Percentiles rank a stretch among this genome's conserved stretches.
Conservation (phyloP, 1,140 invertebrate genomes). For the Sarcophaga bullata region DNA sequence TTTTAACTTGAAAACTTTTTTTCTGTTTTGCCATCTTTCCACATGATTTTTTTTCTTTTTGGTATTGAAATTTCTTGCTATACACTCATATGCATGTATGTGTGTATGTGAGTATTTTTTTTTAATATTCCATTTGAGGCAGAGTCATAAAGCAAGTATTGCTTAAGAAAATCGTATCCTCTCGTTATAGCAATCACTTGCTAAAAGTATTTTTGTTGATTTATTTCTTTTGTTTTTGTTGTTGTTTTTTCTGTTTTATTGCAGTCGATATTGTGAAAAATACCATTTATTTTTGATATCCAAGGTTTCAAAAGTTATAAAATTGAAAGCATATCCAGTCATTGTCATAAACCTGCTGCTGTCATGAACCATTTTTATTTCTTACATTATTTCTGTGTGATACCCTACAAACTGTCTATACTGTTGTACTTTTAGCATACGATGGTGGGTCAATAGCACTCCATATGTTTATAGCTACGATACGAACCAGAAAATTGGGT, state of each 20-base stretch:
- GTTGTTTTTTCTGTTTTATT: neutral
- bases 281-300: conserved; percentile 1
- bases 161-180: neutral
- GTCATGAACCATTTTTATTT: neutral
- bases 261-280: neutral
- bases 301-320: conserved; percentile 4
- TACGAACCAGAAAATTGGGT: too few species aligned
- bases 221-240: neutral
- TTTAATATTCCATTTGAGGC: neutral
- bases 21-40: neutral
- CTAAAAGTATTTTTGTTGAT: neutral
- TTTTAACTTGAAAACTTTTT: conserved; percentile 10
- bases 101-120: neutral
- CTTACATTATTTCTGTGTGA: too few species aligned
- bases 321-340: neutral
- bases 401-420: too few species aligned
- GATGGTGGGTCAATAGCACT: too few species aligned
- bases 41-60: neutral
- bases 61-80: too few species aligned
- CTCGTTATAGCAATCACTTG: conserved; percentile 5
- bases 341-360: neutral
- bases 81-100: too few species aligned
- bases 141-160: neutral
- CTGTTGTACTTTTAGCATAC: too few species aligned
- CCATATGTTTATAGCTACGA: too few species aligned